A percentile compares a stretch with the other conserved stretches of the same genome.
These are phyloP conservation scores for Malacoctenus gilli DNA, from an alignment of 2,797 vertebrate species.

Conservation along the genomic window DNA sequence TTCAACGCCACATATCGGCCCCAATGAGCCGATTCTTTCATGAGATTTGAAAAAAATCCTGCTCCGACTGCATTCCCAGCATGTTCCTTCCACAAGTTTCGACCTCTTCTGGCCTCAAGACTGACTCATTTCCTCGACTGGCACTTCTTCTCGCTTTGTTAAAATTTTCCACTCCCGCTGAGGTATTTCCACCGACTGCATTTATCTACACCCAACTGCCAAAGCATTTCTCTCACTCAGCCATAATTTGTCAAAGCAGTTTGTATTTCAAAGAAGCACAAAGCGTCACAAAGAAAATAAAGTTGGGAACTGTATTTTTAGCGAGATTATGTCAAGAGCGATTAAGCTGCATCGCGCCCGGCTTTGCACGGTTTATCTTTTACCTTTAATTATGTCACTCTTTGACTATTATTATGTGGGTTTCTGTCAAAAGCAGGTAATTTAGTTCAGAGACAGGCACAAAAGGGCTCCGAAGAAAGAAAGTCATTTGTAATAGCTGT, in stretches of 20 bases:
- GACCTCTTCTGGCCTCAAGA: conserved; percentile 12
- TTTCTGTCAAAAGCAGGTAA: conserved; percentile 27
- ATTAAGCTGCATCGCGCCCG: conserved; percentile 10
- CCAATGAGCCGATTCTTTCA: conserved; percentile 29
- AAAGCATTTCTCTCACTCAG: conserved; percentile 32
- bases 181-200: conserved; percentile 39
- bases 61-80: conserved; percentile 14
- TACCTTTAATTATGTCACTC: conserved; percentile 20
- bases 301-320: conserved; percentile 36
- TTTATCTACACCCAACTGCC: conserved; percentile 21
- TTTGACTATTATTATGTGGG: conserved; percentile 9
- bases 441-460: conserved; percentile 42
- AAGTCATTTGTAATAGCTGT: conserved; percentile 9
- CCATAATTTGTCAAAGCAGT: conserved; percentile 40
- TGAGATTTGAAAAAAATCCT: background rate
- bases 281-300: conserved; percentile 30
- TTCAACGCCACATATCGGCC: conserved; percentile 16
- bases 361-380: conserved; percentile 19
- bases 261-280: conserved; percentile 42
- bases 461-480: conserved; percentile 32
- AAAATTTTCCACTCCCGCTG: conserved; percentile 43
- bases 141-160: conserved; percentile 25
- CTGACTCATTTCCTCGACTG: conserved; percentile 11
- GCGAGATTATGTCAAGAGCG: conserved; percentile 30
- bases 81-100: too few species aligned